Conservation (phyloP, 1,140 invertebrate genomes). For the Solenopsis invicta region DNA sequence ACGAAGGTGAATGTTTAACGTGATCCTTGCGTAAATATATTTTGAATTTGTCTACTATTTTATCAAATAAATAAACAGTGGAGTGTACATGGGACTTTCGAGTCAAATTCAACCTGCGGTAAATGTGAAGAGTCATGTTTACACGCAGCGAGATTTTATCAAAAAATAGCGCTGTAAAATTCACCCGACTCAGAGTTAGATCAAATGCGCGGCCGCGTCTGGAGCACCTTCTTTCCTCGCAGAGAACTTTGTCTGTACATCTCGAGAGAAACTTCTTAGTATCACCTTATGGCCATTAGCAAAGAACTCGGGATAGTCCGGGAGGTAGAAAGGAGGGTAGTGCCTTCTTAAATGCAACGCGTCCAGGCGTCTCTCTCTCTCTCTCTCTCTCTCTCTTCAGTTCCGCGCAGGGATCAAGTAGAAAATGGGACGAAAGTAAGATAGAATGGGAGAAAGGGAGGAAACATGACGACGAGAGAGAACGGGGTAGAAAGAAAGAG, state of each 20-base stretch:
- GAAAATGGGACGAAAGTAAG: constrained; percentile 24
- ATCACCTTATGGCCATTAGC: constrained; percentile 62
- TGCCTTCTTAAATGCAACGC: constrained; percentile 65
- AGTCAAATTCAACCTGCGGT: constrained; percentile 14
- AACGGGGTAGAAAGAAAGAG: constrained; percentile 22
- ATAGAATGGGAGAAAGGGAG: not conserved
- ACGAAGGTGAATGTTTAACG: constrained; percentile 29
- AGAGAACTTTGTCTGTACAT: constrained; percentile 13
- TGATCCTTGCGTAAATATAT: constrained; percentile 21
- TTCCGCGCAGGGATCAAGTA: not conserved
- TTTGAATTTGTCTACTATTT: constrained; percentile 40
- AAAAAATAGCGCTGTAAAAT: constrained; percentile 34
- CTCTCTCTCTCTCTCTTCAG: not conserved
- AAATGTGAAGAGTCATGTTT: constrained; percentile 27
- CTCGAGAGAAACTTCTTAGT: constrained; percentile 50
- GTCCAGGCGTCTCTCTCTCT: constrained; percentile 15
- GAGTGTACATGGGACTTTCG: not conserved
- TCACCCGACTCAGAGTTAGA: not conserved
- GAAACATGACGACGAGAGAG: not conserved
- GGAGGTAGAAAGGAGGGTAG: not conserved
- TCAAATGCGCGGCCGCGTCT: not conserved
- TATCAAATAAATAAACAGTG: constrained; percentile 54
- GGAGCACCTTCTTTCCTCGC: constrained; percentile 4
- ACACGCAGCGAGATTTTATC: constrained; percentile 20
- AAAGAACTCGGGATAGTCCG: constrained; percentile 29